Conservation (phyloP, 2,113 vertebrate genomes). For the Cavia porcellus region DNA sequence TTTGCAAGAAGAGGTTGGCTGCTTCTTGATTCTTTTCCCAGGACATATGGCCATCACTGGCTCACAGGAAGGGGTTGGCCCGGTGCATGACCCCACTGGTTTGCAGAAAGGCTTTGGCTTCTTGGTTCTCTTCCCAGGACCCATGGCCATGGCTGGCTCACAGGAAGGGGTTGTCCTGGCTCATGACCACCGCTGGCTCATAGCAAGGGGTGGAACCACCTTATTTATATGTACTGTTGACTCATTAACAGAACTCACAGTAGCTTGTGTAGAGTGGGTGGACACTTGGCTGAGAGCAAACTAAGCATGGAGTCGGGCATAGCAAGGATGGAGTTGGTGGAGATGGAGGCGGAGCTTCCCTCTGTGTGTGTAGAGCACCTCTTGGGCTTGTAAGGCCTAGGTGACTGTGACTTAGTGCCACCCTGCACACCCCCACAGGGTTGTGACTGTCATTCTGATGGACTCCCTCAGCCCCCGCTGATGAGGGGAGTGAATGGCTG, state of each 20-base stretch:
- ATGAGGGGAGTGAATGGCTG: neutral
- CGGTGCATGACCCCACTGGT: too few relatives aligned
- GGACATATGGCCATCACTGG: too few relatives aligned
- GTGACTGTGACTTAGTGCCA: constrained; percentile 15
- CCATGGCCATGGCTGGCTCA: too few relatives aligned
- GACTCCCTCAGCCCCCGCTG: neutral
- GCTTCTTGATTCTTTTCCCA: too few relatives aligned
- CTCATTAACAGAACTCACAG: neutral
- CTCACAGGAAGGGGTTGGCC: too few relatives aligned
- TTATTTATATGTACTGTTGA: too few relatives aligned
- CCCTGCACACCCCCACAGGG: neutral
- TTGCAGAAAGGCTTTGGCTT: too few relatives aligned
- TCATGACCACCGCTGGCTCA: too few relatives aligned
- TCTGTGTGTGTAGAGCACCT: constrained; percentile 19
- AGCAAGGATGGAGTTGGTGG: neutral
- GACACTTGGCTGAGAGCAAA: neutral
- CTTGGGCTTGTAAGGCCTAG: neutral
- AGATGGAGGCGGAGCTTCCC: constrained; percentile 3
- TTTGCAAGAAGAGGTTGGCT: too few relatives aligned
- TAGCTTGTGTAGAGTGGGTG: neutral
- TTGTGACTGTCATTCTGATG: constrained; percentile 36
- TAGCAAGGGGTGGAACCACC: neutral
- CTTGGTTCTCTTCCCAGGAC: too few relatives aligned
- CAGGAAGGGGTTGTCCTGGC: too few relatives aligned
- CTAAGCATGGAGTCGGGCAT: neutral